These are phyloP conservation scores for Epinephelus cyanopodus DNA, from an alignment of 2,113 vertebrate genomes.

Conservation along the genomic window DNA sequence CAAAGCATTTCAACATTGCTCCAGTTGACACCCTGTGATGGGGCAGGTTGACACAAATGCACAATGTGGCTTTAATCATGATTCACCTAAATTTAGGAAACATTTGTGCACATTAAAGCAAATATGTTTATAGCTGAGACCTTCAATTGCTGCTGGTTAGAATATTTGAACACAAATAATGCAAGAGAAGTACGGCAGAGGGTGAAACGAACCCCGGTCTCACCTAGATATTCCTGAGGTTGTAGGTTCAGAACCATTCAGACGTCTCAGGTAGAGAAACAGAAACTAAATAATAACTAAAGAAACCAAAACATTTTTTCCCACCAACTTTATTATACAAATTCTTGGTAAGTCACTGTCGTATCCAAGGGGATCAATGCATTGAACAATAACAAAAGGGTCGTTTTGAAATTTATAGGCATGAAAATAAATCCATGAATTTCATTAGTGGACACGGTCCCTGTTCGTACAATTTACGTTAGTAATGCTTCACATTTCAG, in stretches of 20 bases:
- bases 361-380: conserved; percentile 80
- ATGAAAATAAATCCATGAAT: conserved; percentile 76
- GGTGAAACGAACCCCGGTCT: too few relatives aligned
- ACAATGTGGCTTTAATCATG: too few relatives aligned
- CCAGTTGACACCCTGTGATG: too few relatives aligned
- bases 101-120: too few relatives aligned
- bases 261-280: neutral
- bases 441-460: conserved; percentile 52
- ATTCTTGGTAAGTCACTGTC: conserved; percentile 81
- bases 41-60: too few relatives aligned
- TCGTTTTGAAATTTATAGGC: conserved; percentile 64
- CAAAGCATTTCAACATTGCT: too few relatives aligned
- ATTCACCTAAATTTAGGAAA: too few relatives aligned
- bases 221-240: neutral
- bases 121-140: too few relatives aligned
- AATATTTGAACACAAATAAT: too few relatives aligned
- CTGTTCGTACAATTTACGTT: conserved; percentile 50
- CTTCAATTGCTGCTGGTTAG: too few relatives aligned
- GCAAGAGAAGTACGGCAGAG: rapidly evolving
- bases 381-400: conserved; percentile 74
- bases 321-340: conserved; percentile 87
- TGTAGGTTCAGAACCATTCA: neutral
- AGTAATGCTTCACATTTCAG: conserved; percentile 46
- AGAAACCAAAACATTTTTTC: conserved; percentile 54
- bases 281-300: neutral